phyloP scores from a whole-genome alignment of 2,113 vertebrate species.

The Cyprinodon variegatus region DNA sequence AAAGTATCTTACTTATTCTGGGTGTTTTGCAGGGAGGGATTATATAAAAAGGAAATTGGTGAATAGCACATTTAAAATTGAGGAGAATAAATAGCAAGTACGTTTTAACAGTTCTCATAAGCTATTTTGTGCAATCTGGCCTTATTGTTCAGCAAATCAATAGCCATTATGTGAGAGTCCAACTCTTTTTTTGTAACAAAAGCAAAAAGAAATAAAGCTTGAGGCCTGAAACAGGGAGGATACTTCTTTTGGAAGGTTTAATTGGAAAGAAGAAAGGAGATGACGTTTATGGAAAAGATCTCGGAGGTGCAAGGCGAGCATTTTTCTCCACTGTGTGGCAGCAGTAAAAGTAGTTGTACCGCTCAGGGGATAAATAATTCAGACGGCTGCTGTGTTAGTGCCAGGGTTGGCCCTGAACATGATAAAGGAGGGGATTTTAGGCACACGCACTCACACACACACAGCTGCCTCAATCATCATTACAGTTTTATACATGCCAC shows the following conservation, averaged over 20 bases:
- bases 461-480: conserved; percentile 41
- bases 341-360: conserved; percentile 54
- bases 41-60: conserved; percentile 22
- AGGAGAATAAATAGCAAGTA: conserved; percentile 36
- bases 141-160: conserved; percentile 68
- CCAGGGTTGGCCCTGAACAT: conserved; percentile 39
- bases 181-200: conserved; percentile 37
- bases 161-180: conserved; percentile 54
- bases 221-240: neutral
- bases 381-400: conserved; percentile 56
- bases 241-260: conserved; percentile 32
- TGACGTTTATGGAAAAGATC: conserved; percentile 66
- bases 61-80: conserved; percentile 59
- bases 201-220: neutral
- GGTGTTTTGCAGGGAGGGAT: conserved; percentile 18
- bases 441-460: conserved; percentile 8
- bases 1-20: conserved; percentile 23
- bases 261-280: conserved; percentile 15
- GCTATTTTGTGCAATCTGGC: conserved; percentile 40
- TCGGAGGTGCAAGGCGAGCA: conserved; percentile 71
- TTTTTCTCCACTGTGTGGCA: conserved; percentile 52
- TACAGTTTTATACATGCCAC: conserved; percentile 21
- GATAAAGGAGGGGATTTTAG: conserved; percentile 31
- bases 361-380: conserved; percentile 69
- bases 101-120: conserved; percentile 47